Base-by-base conservation (phyloP, 30 jellyfish, hydroid and myxozoan species). In the Phacellophora camtschatica region DNA sequence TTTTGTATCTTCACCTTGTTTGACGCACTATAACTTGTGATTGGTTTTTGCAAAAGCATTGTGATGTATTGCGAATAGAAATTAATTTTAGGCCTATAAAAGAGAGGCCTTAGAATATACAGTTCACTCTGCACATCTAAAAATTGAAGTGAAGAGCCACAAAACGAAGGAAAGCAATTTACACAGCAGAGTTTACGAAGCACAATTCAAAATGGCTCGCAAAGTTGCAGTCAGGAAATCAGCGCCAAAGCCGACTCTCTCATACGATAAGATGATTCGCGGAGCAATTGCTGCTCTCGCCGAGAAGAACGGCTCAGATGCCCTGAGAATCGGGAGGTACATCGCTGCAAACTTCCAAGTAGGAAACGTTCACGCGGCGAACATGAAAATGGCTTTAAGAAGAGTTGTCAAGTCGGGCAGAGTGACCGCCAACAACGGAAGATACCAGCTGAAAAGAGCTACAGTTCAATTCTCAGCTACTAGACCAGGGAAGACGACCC, bases 121-220 rank as follows among this genome's bases (percentile, higher is more conserved):
- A 6, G 50, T 61, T 61, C 74, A 61, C 74, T 61, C 74, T 61
- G 54, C 74, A 29, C 37, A 6, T 50, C 64, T 61, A 50, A 61
- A 48, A 61, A 61, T 48, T 50, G 7, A 12, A 36, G 31, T n/a
- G 7, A n/a, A 30, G 55, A 61, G 50, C 27, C 48, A 61, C 31
- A 48, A 24, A n/a, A n/a, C n/a, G n/a, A n/a, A n/a, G n/a, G n/a
- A n/a, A n/a, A 46, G 61, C 61, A 46, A 16, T 28, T 16, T 16
- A 23, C 25, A 3, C 39, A 61, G 42, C 9, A n/a, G 54, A 61
- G 23, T n/a, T 20, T 32, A 24, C n/a, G 42, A 48, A 24, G 25
- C 86, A 72, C 51, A 53, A 37, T 72, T 61, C 63, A 77, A 73
- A 57, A 77, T 77, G 90, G 90, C 77, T 36, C 90, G 90, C 34